Conservation (phyloP, 2,113 vertebrate genomes). For the Andinoacara biseriatus region DNA sequence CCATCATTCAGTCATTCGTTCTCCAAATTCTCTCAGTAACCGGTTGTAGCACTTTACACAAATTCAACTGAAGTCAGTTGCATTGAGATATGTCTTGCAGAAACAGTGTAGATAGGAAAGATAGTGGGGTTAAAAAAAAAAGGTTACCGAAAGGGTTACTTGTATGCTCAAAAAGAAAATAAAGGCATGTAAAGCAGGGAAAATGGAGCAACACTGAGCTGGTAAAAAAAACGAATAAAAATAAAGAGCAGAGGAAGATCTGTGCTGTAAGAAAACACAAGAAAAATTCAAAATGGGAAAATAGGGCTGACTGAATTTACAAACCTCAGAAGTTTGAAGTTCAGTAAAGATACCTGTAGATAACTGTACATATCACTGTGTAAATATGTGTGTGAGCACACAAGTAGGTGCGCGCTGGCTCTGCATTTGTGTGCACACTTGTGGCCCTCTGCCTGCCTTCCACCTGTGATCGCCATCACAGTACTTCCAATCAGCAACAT, state of each 20-base stretch:
- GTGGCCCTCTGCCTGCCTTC: conserved; percentile 37
- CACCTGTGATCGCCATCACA: conserved; percentile 32
- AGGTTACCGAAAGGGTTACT: not conserved
- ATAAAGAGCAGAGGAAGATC: conserved; percentile 44
- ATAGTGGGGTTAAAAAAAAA: not conserved
- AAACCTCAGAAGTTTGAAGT: conserved; percentile 77
- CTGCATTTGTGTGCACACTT: conserved; percentile 10
- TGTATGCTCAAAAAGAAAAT: not conserved
- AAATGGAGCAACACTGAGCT: conserved; percentile 12
- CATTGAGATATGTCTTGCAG: conserved; percentile 41
- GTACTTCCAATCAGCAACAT: conserved; percentile 53
- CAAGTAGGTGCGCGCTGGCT: conserved; percentile 33
- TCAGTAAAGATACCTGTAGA: conserved; percentile 81
- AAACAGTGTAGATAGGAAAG: conserved; percentile 36
- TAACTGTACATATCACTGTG: conserved; percentile 77
- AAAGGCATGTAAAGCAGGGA: conserved; percentile 11
- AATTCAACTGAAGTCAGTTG: conserved; percentile 60
- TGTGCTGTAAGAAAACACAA: conserved; percentile 58
- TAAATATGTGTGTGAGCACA: conserved; percentile 48
- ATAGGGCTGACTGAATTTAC: conserved; percentile 84
- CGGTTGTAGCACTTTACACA: conserved; percentile 82
- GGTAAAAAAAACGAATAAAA: not conserved
- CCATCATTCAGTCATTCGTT: conserved; percentile 30
- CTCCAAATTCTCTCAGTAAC: conserved; percentile 61
- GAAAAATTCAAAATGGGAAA: conserved; percentile 79